phyloP scores from a whole-genome alignment of 2,797 vertebrate genomes.

The Taeniopygia guttata region DNA sequence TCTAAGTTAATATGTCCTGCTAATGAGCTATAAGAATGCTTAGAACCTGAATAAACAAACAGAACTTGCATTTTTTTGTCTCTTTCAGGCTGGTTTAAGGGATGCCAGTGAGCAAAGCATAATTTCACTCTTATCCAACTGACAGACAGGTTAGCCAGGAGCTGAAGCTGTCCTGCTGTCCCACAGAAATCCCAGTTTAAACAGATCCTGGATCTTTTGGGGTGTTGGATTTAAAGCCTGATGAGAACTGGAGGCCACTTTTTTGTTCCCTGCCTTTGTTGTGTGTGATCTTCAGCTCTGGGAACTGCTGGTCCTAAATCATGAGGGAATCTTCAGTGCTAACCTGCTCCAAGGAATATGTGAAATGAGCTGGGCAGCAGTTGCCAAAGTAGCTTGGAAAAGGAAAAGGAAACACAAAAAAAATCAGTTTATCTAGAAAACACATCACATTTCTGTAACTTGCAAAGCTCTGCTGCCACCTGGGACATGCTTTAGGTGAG shows the following conservation, averaged over 20 bases:
- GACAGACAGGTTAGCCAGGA: background rate
- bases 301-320: background rate
- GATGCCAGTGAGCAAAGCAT: background rate
- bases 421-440: background rate
- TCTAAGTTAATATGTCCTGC: background rate
- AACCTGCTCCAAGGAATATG: background rate
- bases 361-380: background rate
- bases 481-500: background rate
- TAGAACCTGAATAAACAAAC: background rate
- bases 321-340: background rate
- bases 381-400: background rate
- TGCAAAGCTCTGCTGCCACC: background rate
- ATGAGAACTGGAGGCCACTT: background rate
- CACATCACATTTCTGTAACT: background rate
- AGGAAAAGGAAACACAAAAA: background rate
- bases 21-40: background rate
- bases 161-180: background rate
- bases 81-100: background rate
- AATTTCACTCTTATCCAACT: background rate
- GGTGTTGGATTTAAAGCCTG: background rate
- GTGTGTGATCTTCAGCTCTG: background rate
- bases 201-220: background rate
- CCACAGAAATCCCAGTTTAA: background rate
- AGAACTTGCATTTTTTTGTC: background rate
- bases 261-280: background rate